A percentile compares a stretch with the other conserved stretches of the same genome.
Conservation (phyloP, 2,113 vertebrate species). For the Tachysurus vachellii region DNA sequence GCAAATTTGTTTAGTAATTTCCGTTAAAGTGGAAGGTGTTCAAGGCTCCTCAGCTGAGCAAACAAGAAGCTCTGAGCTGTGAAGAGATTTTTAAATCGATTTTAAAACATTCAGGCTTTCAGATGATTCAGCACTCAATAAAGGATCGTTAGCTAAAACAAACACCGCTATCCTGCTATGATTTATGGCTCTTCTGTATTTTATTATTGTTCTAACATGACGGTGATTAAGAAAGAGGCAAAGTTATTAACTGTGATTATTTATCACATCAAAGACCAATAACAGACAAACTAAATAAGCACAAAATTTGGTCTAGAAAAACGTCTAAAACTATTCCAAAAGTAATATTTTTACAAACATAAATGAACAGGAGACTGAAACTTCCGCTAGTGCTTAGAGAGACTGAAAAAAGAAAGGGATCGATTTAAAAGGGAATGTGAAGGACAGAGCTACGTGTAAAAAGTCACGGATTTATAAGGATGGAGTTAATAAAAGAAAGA, state of each 20-base stretch:
- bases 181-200: constrained; percentile 59
- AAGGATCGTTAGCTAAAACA: constrained; percentile 56
- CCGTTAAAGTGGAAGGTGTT: not conserved
- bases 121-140: constrained; percentile 63
- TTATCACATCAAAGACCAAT: constrained; percentile 48
- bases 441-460: not conserved
- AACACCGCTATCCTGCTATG: constrained; percentile 55
- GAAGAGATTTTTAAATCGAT: constrained; percentile 11
- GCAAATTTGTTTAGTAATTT: not conserved
- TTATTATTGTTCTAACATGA: constrained; percentile 37
- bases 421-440: not conserved
- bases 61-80: not conserved
- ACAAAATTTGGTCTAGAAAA: not conserved
- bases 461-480: not conserved
- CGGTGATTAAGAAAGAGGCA: not conserved
- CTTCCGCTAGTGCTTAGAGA: not conserved
- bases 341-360: not conserved
- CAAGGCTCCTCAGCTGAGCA: not conserved
- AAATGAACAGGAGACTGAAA: not conserved
- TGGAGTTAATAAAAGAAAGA: not conserved
- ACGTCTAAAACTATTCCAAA: not conserved
- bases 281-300: constrained; percentile 2
- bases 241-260: constrained; percentile 36
- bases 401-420: not conserved
- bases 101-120: not conserved